Evolutionary conservation across 2,888 invertebrate species (phyloP).

Genomic region (Idaea straminata): DNA sequence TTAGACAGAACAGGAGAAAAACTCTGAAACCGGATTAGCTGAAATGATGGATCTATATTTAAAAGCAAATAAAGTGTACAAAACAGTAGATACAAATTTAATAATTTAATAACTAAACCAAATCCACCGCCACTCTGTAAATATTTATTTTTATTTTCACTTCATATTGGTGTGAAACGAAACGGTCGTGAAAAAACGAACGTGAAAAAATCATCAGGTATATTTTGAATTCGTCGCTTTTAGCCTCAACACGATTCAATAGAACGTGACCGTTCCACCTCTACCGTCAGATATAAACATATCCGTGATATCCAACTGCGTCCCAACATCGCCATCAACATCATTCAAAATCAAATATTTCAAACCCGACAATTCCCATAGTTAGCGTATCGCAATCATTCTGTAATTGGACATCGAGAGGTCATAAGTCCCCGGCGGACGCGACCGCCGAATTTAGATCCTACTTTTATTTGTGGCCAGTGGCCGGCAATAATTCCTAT

Average conservation of each 20-base stretch:
- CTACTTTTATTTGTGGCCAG: conserved; percentile 49
- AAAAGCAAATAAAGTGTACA: conserved; percentile 12
- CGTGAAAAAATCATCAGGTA: conserved; percentile 38
- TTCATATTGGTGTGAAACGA: conserved; percentile 11
- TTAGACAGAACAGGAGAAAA: conserved; percentile 13
- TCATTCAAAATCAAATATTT: conserved; percentile 48
- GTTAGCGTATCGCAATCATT: conserved; percentile 38
- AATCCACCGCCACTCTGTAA: conserved; percentile 16
- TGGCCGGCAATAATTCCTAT: conserved; percentile 34
- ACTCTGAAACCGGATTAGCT: conserved; percentile 24
- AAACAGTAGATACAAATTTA: neutral
- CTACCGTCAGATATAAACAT: conserved; percentile 55
- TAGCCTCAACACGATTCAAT: conserved; percentile 57
- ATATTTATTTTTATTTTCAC: neutral
- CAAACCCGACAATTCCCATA: conserved; percentile 37
- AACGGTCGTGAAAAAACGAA: conserved; percentile 39
- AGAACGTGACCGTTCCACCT: conserved; percentile 69
- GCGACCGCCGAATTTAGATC: conserved; percentile 47
- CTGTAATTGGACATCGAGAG: conserved; percentile 48
- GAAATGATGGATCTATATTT: conserved; percentile 25
- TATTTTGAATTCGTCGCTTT: conserved; percentile 61
- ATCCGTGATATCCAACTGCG: conserved; percentile 48
- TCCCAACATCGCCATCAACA: conserved; percentile 26
- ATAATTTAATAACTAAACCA: conserved; percentile 10
- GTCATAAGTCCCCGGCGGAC: conserved; percentile 43